Base-by-base conservation (phyloP, 2,797 vertebrate genomes). In the Discoglossus pictus region DNA sequence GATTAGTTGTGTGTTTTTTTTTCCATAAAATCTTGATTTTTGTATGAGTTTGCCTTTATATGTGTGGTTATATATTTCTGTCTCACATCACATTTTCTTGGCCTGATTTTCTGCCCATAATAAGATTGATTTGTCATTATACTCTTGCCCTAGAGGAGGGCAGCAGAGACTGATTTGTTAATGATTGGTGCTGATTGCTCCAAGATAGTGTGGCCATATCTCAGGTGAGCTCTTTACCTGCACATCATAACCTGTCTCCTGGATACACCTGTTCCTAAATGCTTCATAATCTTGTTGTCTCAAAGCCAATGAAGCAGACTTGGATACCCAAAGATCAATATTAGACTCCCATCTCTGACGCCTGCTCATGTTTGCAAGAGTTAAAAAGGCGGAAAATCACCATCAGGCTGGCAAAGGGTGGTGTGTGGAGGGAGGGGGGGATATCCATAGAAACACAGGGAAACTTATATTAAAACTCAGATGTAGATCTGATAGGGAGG, bases 381-480 rank as follows among this genome's bases (percentile, higher is more conserved):
- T 90, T 92, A 90, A 89, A 91, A 87, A 90, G 90, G 93, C 90
- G 87, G 92, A 95, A 96, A 94, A 93, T 86, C 86, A 84, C 89
- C 86, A 86, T 52, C n/a, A 25, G 55, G 88, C 88, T 91, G 89
- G 87, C 85, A 91, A 16, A 43, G 38, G 16, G 15, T n/a, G n/a
- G n/a, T n/a, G n/a, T n/a, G 52, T 2, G 20, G 12, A 31, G 31
- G 44, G 61, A 24, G 18, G 43, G 52, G 51, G 89, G 87, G 90
- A 92, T 81, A 87, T 89, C 91, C 89, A 92, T 93, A 92, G 93
- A 92, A 93, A 94, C 90, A 88, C 87, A 85, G 76, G 83, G 89
- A 90, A 92, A 93, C 90, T 94, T 95, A n/a, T 97, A 97, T 96
- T 96, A 93, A 94, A 94, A 90, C 88, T 92, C 36, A 89, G 95